Evolutionary conservation across 2,888 invertebrate genomes (phyloP).

Genomic region (Trichogramma evanescens): DNA sequence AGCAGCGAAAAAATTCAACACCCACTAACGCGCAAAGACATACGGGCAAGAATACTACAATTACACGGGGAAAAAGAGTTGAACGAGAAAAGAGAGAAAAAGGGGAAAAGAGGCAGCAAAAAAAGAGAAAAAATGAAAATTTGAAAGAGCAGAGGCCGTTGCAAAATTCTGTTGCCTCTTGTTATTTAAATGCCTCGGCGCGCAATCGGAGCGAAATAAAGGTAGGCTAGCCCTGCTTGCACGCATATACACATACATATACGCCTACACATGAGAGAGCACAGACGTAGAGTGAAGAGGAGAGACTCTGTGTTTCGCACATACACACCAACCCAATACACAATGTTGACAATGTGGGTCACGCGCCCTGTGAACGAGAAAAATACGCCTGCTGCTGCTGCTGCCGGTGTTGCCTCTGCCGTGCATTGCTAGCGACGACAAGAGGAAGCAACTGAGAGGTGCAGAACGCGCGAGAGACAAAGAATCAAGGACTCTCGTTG

Average conservation of each 20-base stretch:
- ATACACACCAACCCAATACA: not conserved
- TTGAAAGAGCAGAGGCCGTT: not conserved
- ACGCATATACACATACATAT: too few relatives aligned
- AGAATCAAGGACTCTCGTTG: constrained; percentile 13
- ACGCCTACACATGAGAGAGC: too few relatives aligned
- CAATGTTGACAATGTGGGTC: constrained; percentile 27
- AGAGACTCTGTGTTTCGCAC: constrained; percentile 2
- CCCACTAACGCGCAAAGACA: too few relatives aligned
- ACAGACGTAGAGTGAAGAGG: not conserved
- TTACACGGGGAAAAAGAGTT: too few relatives aligned
- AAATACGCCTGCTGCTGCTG: not conserved
- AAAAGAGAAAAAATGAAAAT: constrained; percentile 6
- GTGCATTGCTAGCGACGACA: not conserved
- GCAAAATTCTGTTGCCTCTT: constrained; percentile 27
- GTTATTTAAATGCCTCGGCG: constrained; percentile 27
- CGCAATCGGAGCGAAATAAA: constrained; percentile 17
- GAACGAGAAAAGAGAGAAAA: not conserved
- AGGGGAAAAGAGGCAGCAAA: not conserved
- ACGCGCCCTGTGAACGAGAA: constrained; percentile 6
- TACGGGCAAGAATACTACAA: too few relatives aligned
- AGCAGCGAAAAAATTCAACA: too few relatives aligned
- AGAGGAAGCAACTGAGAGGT: not conserved
- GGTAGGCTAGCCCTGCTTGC: not conserved
- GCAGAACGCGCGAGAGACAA: not conserved
- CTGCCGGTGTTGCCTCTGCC: not conserved